phyloP scores from a whole-genome alignment of 1,140 invertebrate species.

The Carcinoscorpius rotundicauda region DNA sequence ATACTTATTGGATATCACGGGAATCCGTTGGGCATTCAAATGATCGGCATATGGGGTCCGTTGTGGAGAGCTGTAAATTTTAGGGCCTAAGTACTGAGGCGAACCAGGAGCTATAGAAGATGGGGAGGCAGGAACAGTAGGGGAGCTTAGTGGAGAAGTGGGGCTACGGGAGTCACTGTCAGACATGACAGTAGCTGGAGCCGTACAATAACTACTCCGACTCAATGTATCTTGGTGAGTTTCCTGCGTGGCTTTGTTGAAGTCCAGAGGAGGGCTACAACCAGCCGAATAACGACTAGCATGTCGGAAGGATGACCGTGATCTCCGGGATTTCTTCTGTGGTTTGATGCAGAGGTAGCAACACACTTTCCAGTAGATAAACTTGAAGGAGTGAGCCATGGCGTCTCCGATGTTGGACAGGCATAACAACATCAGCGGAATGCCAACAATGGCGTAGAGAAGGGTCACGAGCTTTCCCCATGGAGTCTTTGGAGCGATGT shows the following conservation, averaged over 20 bases:
- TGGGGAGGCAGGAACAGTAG: not conserved
- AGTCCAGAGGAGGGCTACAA: not conserved
- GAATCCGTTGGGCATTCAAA: conserved; percentile 4
- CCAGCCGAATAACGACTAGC: too few species aligned
- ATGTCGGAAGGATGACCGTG: conserved; percentile 2
- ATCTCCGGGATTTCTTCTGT: conserved; percentile 14
- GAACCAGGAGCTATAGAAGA: not conserved
- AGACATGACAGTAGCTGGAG: not conserved
- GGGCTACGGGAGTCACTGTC: not conserved
- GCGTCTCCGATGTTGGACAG: conserved; percentile 92
- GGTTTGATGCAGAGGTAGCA: conserved; percentile 46
- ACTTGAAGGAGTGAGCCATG: conserved; percentile 86
- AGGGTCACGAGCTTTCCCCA: conserved; percentile 88
- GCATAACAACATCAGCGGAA: conserved; percentile 84
- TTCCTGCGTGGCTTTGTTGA: not conserved
- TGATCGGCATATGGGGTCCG: too few species aligned
- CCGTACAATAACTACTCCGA: not conserved
- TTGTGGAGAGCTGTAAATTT: not conserved
- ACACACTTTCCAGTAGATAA: conserved; percentile 67
- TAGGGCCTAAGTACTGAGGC: not conserved
- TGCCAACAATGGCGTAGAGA: conserved; percentile 89
- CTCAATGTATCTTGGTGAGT: not conserved
- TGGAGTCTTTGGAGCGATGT: conserved; percentile 84
- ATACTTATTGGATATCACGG: conserved; percentile 23
- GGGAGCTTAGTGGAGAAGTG: not conserved